Evolutionary conservation across 1,140 invertebrate genomes (phyloP).

Genomic region (Sitobion miscanthi): DNA sequence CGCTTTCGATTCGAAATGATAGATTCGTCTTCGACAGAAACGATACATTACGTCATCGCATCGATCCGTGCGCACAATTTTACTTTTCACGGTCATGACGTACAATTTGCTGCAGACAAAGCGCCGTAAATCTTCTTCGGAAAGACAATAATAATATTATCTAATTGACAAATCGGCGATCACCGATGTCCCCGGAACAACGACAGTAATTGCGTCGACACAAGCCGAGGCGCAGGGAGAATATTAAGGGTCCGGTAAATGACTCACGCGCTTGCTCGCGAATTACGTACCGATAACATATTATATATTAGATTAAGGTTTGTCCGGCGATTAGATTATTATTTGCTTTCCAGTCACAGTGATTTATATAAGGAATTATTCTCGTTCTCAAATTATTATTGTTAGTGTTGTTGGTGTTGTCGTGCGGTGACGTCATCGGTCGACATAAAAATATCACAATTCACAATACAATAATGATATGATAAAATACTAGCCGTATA

Average conservation of each 20-base stretch:
- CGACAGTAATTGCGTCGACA: neutral
- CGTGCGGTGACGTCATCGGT: neutral
- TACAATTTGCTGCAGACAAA: neutral
- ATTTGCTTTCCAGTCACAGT: neutral
- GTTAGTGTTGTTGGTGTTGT: neutral
- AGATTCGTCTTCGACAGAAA: neutral
- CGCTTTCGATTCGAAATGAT: neutral
- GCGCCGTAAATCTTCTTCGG: neutral
- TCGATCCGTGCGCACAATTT: neutral
- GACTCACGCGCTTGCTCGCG: constrained; percentile 15
- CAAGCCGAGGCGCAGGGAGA: too few species aligned
- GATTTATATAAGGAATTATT: neutral
- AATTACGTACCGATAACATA: constrained; percentile 2
- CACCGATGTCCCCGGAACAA: neutral
- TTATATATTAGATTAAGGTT: constrained; percentile 4
- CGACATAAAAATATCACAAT: neutral
- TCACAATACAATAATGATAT: neutral
- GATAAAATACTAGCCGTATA: neutral
- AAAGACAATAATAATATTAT: constrained; percentile 5
- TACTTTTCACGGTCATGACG: neutral
- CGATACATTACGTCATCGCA: neutral
- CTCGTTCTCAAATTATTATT: neutral
- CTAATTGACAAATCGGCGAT: constrained; percentile 47
- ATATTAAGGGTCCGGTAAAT: constrained; percentile 27
- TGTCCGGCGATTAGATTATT: neutral